Evolutionary conservation across 2,888 invertebrate genomes (phyloP).

Genomic region (Acanthosoma haemorrhoidale): DNA sequence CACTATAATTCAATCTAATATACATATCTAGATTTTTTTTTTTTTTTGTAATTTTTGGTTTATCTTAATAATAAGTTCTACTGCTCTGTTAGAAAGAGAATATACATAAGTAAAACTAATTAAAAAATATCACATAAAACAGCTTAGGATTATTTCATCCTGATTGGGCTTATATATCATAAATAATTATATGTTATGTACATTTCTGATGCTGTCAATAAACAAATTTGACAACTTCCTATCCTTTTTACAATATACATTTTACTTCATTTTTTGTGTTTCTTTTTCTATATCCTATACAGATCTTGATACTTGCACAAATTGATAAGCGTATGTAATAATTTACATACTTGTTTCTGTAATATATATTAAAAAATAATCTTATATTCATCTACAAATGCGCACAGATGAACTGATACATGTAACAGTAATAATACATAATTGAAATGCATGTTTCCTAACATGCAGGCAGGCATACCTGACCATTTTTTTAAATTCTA

Average conservation of each 20-base stretch:
- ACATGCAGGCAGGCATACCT: background rate
- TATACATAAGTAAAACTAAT: background rate
- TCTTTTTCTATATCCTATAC: background rate
- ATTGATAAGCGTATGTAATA: background rate
- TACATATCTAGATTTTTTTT: background rate
- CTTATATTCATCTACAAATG: too few relatives aligned
- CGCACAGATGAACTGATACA: too few relatives aligned
- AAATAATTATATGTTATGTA: constrained; percentile 22
- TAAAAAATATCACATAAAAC: constrained; percentile 22
- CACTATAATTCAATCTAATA: background rate
- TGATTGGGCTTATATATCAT: constrained; percentile 22
- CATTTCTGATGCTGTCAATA: background rate
- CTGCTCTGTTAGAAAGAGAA: background rate
- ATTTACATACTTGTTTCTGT: too few relatives aligned
- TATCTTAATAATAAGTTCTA: background rate
- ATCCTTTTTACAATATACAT: constrained; percentile 8
- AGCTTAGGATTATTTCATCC: constrained; percentile 12
- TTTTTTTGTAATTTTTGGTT: background rate
- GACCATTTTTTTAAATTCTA: background rate
- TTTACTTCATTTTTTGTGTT: background rate
- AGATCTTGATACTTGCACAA: background rate
- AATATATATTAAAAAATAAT: too few relatives aligned
- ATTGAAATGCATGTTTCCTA: constrained; percentile 2
- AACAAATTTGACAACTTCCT: background rate
- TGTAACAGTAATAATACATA: too few relatives aligned